Conservation (phyloP, 2,113 vertebrate species). For the Lanius collurio region DNA sequence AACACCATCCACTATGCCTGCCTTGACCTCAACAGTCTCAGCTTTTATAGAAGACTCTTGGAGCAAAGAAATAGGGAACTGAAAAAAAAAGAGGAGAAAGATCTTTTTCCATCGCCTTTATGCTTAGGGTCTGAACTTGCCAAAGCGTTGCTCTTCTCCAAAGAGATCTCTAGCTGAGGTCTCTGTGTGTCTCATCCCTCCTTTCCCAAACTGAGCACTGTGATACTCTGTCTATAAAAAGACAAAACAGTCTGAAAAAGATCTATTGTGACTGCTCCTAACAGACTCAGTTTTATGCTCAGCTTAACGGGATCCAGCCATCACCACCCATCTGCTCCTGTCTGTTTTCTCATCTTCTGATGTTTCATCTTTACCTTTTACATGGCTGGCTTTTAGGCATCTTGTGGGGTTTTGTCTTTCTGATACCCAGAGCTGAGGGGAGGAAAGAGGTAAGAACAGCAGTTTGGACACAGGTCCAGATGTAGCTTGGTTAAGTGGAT, state of each 20-base stretch:
- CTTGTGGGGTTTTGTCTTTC: neutral
- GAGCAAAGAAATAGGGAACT: neutral
- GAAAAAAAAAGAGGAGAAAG: accelerated
- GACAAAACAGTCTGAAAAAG: neutral
- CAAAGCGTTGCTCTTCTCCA: slow-evolving; percentile 34
- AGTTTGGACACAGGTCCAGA: neutral
- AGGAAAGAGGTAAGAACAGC: neutral
- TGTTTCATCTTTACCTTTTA: neutral
- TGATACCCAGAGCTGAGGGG: neutral
- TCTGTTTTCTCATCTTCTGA: neutral
- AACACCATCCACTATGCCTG: neutral
- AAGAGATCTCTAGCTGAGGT: neutral
- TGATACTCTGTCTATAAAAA: neutral
- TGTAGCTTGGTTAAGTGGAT: neutral
- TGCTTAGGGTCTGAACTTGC: neutral
- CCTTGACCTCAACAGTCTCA: neutral
- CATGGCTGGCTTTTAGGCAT: neutral
- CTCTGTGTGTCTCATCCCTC: neutral
- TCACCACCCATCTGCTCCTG: neutral
- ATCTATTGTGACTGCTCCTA: neutral
- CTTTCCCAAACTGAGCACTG: neutral
- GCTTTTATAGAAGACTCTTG: neutral
- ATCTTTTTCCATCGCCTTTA: neutral
- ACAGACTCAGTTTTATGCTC: neutral
- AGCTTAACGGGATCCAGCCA: neutral